These are phyloP conservation scores for Mustela nigripes DNA, from an alignment of 2,113 vertebrate genomes.

Conservation along the genomic window DNA sequence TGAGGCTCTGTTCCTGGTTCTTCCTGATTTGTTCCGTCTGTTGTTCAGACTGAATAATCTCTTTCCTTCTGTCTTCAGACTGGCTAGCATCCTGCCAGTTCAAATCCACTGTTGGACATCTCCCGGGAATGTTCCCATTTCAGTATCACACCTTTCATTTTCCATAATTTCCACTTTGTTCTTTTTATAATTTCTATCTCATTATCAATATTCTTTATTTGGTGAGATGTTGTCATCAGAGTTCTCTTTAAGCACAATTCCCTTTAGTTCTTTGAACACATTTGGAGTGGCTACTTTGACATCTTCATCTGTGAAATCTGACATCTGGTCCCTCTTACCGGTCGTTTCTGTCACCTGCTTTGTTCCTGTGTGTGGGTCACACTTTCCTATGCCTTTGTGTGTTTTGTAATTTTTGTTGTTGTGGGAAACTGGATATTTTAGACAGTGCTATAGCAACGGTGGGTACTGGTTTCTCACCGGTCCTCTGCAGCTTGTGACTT, in stretches of 20 bases:
- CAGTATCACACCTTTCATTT: neutral
- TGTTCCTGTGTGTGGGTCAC: neutral
- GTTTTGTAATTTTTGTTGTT: neutral
- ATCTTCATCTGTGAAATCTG: neutral
- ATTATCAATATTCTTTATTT: neutral
- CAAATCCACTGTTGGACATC: neutral
- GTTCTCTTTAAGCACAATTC: neutral
- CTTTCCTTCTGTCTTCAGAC: neutral
- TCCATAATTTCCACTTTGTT: neutral
- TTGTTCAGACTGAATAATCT: neutral
- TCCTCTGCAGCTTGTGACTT: neutral
- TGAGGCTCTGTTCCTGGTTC: neutral
- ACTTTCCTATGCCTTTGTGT: neutral
- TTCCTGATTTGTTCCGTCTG: neutral
- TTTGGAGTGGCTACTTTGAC: neutral
- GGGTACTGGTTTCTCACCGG: neutral
- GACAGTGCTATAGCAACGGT: neutral
- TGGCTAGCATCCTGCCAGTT: neutral
- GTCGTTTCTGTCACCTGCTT: neutral
- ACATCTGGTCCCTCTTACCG: neutral
- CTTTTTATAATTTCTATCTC: neutral
- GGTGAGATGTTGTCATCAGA: neutral
- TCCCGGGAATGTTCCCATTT: constrained; percentile 1
- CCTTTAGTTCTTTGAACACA: neutral
- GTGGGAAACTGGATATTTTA: neutral